These are phyloP conservation scores for Hemibagrus guttatus DNA, from an alignment of 2,797 vertebrate genomes.

Conservation along the genomic window DNA sequence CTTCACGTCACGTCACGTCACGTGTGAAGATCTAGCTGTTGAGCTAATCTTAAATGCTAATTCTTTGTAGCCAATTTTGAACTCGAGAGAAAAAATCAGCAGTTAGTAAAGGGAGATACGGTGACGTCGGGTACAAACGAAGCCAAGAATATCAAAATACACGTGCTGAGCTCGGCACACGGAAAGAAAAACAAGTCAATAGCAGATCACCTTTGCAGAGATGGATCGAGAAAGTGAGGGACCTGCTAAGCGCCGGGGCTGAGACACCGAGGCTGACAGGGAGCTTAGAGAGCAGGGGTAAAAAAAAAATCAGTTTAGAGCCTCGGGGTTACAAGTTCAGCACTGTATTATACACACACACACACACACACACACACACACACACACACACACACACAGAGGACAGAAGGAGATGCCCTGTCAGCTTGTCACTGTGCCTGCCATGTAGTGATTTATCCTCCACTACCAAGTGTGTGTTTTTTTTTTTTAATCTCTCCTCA, in stretches of 20 bases:
- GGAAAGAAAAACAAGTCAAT: conserved; percentile 70
- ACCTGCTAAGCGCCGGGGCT: conserved; percentile 65
- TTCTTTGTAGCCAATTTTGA: not conserved
- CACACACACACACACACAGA: not conserved
- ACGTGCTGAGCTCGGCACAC: conserved; percentile 65
- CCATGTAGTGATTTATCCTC: conserved; percentile 68
- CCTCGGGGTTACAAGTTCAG: conserved; percentile 74
- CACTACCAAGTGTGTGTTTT: conserved; percentile 50
- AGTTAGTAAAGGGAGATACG: conserved; percentile 26
- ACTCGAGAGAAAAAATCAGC: not conserved
- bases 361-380: not conserved
- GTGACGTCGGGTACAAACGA: conserved; percentile 54
- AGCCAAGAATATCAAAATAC: conserved; percentile 52
- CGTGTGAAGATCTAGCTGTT: not conserved
- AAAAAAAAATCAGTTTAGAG: conserved; percentile 71
- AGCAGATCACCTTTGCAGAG: conserved; percentile 79
- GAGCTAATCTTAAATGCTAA: not conserved
- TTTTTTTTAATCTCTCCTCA: not conserved
- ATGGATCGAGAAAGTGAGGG: conserved; percentile 66
- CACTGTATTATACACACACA: conserved; percentile 52
- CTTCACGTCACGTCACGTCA: too few relatives aligned
- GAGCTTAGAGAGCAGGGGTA: conserved; percentile 68
- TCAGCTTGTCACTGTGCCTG: conserved; percentile 60
- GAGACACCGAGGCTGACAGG: conserved; percentile 75
- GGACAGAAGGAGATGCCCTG: conserved; percentile 64